A percentile compares a stretch with the other conserved stretches of the same genome.
These are phyloP conservation scores for Platygyra sinensis DNA, from an alignment of 64 coral and sea anemone species.

Conservation along the genomic window DNA sequence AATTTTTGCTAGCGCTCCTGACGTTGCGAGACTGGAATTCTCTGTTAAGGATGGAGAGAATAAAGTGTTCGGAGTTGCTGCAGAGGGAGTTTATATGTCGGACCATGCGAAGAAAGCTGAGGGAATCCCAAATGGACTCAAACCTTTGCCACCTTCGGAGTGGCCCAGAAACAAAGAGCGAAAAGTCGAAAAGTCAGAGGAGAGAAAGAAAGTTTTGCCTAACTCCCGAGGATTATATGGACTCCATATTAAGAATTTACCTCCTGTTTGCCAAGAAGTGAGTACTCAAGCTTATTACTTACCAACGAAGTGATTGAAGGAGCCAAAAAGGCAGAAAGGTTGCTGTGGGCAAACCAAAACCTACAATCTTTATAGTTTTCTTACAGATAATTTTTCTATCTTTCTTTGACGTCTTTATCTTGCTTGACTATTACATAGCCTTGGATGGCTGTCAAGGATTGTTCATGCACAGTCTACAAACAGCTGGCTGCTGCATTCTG, in stretches of 20 bases:
- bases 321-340: too few relatives aligned
- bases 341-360: too few relatives aligned
- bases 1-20: conserved; percentile 73
- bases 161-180: conserved; percentile 23
- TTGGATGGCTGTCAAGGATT: too few relatives aligned
- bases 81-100: conserved; percentile 47
- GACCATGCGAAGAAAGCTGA: conserved; percentile 64
- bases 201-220: conserved; percentile 11
- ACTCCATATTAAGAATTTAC: conserved; percentile 51
- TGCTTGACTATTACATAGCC: too few relatives aligned
- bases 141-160: conserved; percentile 45
- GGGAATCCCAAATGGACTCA: conserved; percentile 6
- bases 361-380: too few relatives aligned
- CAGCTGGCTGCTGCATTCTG: too few relatives aligned
- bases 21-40: conserved; percentile 79
- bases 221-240: conserved; percentile 30
- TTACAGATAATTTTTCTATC: too few relatives aligned
- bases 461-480: too few relatives aligned
- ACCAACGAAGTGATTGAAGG: too few relatives aligned
- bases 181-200: conserved; percentile 6
- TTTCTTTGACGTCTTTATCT: too few relatives aligned
- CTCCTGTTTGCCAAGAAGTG: conserved; percentile 22
- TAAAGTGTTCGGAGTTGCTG: conserved; percentile 63
- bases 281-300: not conserved
- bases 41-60: conserved; percentile 78